phyloP scores from a whole-genome alignment of 2,113 vertebrate genomes.

The Stercorarius parasiticus region DNA sequence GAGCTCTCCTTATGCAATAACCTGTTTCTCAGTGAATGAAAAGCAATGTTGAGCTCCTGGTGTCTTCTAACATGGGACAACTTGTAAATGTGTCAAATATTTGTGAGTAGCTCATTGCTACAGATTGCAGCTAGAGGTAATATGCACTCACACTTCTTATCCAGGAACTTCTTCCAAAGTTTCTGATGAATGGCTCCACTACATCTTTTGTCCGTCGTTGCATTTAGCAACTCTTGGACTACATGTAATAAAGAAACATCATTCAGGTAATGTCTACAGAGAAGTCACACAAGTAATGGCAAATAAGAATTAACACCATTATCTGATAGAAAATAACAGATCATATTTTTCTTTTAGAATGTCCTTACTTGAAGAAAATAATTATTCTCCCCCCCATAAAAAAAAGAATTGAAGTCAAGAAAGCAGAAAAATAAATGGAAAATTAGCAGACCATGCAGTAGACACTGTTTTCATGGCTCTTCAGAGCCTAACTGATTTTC shows the following conservation, averaged over 20 bases:
- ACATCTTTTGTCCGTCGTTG: background rate
- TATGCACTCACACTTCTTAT: background rate
- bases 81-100: background rate
- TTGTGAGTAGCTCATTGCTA: background rate
- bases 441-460: background rate
- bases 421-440: background rate
- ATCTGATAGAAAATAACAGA: background rate
- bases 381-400: background rate
- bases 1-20: background rate
- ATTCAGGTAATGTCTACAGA: background rate
- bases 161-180: background rate
- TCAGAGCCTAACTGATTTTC: background rate
- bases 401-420: background rate
- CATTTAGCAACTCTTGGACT: background rate
- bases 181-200: background rate
- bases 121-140: background rate
- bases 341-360: background rate
- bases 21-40: background rate
- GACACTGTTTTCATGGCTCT: background rate
- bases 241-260: background rate
- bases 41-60: background rate
- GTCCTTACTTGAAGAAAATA: background rate
- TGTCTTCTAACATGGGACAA: background rate
- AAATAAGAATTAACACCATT: background rate
- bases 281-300: background rate